Evolutionary conservation across 53 echinoderm and acorn worm genomes (phyloP), one percentile per base, ranked within the genome.

Genomic region (Paracentrotus lividus): DNA sequence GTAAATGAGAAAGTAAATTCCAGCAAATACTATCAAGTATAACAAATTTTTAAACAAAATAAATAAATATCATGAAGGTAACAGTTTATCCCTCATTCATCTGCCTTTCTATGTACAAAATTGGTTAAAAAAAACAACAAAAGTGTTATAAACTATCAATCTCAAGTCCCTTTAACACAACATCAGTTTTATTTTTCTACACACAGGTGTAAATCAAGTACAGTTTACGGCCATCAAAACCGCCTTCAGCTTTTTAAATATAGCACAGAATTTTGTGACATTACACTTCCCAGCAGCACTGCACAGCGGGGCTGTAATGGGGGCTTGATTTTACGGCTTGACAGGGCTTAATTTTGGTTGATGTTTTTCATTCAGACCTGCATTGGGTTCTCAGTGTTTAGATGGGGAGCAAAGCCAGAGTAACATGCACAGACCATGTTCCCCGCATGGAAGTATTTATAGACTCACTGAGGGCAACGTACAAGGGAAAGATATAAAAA

Each of bases 231-330:
- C 12, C n/a, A n/a, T n/a, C n/a, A n/a, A n/a, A n/a, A n/a, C n/a
- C n/a, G n/a, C n/a, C n/a, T n/a, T n/a, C n/a, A n/a, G 26, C 47
- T 81, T 81, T 47, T 81, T 81, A 81, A 45, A 81, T 45, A 81
- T 81, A 81, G 81, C 24, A 81, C 44, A 44, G 33, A 81, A 81
- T 26, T 45, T 8, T 47, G 8, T 47, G 44, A 45, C 81, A 81
- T 81, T 81, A 45, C 81, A 81, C 47, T 81, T 81, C 81, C 49
- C 81, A 45, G 81, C 47, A 81, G 81, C 47, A 27, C 13, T 13
- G 81, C 81, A 45, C 81, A 47, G 81, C 47, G 10, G 81, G 81
- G 47, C 47, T 0, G 45, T 81, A 47, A 81, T 81, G 44, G 44
- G 81, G 81, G 47, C 81, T 45, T n/a, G 81, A 81, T 81, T 81